Evolutionary conservation across 2,797 vertebrate genomes (phyloP).

Genomic region (Cuniculus paca): DNA sequence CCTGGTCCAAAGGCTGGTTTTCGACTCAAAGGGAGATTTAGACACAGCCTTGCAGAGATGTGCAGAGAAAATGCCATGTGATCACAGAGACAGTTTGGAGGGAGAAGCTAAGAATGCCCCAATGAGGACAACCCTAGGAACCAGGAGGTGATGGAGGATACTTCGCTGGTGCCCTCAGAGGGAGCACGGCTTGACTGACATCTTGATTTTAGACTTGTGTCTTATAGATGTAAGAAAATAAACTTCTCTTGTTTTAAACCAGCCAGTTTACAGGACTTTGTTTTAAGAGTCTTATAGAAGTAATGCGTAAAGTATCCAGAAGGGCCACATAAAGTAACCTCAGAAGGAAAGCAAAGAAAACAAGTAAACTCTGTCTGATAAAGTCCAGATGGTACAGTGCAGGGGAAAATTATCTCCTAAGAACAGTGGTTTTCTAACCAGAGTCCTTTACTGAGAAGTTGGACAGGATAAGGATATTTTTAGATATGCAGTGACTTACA

Average conservation of each 20-base stretch:
- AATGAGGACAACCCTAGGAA: accelerated
- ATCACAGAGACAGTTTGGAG: background rate
- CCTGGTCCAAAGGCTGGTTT: background rate
- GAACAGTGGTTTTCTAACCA: background rate
- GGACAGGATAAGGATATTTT: background rate
- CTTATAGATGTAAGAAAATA: background rate
- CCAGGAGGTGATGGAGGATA: background rate
- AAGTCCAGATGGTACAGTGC: background rate
- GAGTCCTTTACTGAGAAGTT: background rate
- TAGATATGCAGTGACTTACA: background rate
- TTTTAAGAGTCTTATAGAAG: background rate
- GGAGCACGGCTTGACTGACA: background rate
- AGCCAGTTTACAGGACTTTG: background rate
- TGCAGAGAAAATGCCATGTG: background rate
- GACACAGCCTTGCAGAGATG: background rate
- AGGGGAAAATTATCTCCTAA: background rate
- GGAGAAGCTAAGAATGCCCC: no score
- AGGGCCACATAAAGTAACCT: background rate
- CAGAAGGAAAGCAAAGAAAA: background rate
- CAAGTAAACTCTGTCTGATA: background rate
- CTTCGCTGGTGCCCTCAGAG: no score
- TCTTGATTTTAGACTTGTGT: background rate
- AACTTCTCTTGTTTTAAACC: background rate
- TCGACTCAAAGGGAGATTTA: background rate
- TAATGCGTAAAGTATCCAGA: background rate